Evolutionary conservation across 2,113 vertebrate genomes (phyloP), one percentile per base, ranked within the genome.

Genomic region (Amblyornis subalaris): DNA sequence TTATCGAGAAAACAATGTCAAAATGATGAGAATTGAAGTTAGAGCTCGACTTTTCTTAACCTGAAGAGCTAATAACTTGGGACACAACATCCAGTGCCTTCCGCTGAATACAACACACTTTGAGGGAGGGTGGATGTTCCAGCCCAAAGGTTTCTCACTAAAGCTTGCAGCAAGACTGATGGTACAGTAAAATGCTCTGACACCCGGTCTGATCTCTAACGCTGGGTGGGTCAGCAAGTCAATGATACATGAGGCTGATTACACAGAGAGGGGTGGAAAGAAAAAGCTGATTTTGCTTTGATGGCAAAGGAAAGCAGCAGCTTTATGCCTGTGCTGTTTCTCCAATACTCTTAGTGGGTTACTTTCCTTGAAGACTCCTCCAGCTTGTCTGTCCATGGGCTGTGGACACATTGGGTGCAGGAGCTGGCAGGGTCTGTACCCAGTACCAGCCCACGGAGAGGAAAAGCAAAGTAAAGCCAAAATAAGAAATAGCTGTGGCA

Each of bases 41-140:
- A 40, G 22, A 85, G 4, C 3, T 45, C 66, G 29, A 23, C 3
- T 75, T 83, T 58, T 57, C 40, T 62, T 54, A 51, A 40, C 7
- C 48, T 79, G 53, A 42, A 83, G 64, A 38, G 17, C 33, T 67
- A 28, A 33, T 24, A 33, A 28, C 1, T 8, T 2, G 2, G 20
- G 21, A 33, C 12, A 23, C 11, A 35, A 31, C 0, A 0, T 9
- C 2, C 29, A 16, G 23, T 40, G 47, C 18, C 75, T 64, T 50
- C 53, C 38, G 24, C 21, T 1, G 1, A n/a, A 61, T 29, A 42
- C 4, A 7, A 2, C 8, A 35, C 3, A 4, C 4, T 31, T 8
- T 15, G 14, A 17, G 31, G 20, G 10, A 62, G 33, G 35, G 55
- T 11, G 33, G 79, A 31, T 51, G 14, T 44, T 21, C 31, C 78